phyloP scores from a whole-genome alignment of 2,888 invertebrate species.

The Lymantria dispar region DNA sequence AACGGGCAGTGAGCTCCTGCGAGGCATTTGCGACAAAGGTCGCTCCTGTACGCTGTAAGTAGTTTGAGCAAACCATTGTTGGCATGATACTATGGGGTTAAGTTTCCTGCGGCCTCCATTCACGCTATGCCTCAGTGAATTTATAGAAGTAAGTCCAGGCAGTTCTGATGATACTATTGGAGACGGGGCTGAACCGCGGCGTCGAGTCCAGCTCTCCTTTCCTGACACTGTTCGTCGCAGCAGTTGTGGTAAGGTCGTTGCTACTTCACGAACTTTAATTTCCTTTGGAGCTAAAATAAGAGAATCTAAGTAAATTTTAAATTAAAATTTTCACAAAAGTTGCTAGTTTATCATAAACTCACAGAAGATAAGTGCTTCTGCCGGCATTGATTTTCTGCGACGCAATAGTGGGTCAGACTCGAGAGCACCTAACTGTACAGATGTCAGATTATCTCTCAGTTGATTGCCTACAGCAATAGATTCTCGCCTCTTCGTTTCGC shows the following conservation, averaged over 20 bases:
- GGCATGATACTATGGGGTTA: conserved; percentile 45
- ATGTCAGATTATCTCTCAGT: conserved; percentile 54
- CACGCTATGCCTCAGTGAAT: conserved; percentile 42
- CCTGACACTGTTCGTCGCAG: conserved; percentile 50
- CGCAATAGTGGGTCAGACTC: conserved; percentile 42
- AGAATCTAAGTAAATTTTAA: not conserved
- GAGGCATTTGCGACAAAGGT: conserved; percentile 37
- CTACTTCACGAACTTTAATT: conserved; percentile 50
- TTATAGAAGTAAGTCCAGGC: conserved; percentile 39
- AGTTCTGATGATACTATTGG: conserved; percentile 51
- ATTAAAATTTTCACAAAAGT: not conserved
- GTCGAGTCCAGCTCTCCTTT: conserved; percentile 48
- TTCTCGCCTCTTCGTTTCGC: conserved; percentile 9
- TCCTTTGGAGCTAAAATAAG: conserved; percentile 48
- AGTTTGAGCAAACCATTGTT: conserved; percentile 55
- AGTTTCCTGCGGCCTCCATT: conserved; percentile 52
- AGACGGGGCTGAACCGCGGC: conserved; percentile 65
- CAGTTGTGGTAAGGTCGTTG: conserved; percentile 46
- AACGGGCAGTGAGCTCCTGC: conserved; percentile 68
- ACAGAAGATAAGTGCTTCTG: conserved; percentile 46
- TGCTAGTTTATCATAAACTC: conserved; percentile 19
- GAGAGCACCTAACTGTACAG: conserved; percentile 42
- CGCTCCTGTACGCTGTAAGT: conserved; percentile 42
- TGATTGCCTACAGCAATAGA: conserved; percentile 44
- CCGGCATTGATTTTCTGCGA: conserved; percentile 64